These are phyloP conservation scores for Chelonoidis abingdonii DNA, from an alignment of 2,113 vertebrate genomes.

Conservation along the genomic window DNA sequence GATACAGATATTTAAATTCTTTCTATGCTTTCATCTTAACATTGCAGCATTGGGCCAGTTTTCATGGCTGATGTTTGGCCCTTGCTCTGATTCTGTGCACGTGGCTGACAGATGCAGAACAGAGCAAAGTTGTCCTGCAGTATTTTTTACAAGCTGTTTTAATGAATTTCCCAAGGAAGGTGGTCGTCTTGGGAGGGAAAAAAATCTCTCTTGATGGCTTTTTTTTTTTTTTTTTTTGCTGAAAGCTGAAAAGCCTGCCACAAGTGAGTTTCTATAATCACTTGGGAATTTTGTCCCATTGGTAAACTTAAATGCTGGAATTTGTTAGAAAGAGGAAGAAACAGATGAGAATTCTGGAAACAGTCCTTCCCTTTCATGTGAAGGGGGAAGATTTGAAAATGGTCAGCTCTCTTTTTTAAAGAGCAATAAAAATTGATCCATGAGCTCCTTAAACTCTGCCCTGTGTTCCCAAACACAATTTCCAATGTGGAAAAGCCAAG, in stretches of 20 bases:
- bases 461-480: conserved; percentile 54
- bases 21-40: conserved; percentile 19
- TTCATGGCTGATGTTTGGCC: conserved; percentile 27
- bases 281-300: not conserved
- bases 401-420: not conserved
- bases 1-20: conserved; percentile 14
- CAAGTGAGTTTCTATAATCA: not conserved
- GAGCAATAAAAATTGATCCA: not conserved
- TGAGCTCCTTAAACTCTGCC: not conserved
- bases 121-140: not conserved
- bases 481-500: conserved; percentile 62
- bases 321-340: not conserved
- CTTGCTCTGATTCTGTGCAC: conserved; percentile 46
- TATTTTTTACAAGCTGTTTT: not conserved
- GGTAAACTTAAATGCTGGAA: not conserved
- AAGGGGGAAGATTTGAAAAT: not conserved
- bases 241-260: not conserved
- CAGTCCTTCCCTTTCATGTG: not conserved
- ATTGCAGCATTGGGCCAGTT: conserved; percentile 21
- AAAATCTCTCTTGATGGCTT: conserved; percentile 10
- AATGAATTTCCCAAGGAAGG: not conserved
- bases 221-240: not conserved
- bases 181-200: not conserved
- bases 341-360: not conserved
- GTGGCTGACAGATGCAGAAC: conserved; percentile 61